phyloP scores from a whole-genome alignment of 2,888 invertebrate genomes.

The Stenodema calcarata region DNA sequence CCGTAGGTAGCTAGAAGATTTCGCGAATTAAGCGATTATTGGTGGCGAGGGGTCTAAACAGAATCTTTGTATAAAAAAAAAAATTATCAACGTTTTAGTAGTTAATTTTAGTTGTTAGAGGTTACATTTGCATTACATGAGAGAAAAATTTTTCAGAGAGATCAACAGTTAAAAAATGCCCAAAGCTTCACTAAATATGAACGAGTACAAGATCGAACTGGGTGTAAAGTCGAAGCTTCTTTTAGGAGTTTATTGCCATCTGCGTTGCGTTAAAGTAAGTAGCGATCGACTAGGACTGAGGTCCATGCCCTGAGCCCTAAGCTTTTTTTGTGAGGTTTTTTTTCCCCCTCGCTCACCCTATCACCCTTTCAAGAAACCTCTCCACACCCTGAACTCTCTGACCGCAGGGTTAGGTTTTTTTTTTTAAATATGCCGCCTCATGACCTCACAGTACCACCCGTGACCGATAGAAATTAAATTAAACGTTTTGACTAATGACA shows the following conservation, averaged over 20 bases:
- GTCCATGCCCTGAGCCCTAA: not conserved
- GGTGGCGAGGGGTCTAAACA: too few relatives aligned
- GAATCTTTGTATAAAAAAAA: too few relatives aligned
- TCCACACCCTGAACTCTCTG: not conserved
- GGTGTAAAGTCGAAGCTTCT: not conserved
- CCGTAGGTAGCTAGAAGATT: too few relatives aligned
- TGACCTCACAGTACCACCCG: not conserved
- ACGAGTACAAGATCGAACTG: too few relatives aligned
- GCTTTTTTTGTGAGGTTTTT: not conserved
- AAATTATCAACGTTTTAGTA: too few relatives aligned
- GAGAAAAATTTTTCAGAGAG: too few relatives aligned
- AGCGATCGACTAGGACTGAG: not conserved
- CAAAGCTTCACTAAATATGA: too few relatives aligned
- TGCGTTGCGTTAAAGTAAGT: not conserved
- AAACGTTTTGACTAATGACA: slow-evolving; percentile 10
- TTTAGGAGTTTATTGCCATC: not conserved
- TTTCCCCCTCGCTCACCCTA: not conserved
- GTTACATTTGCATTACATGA: too few relatives aligned
- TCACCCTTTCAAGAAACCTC: not conserved
- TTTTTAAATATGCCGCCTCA: not conserved
- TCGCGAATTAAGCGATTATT: too few relatives aligned
- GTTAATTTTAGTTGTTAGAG: too few relatives aligned
- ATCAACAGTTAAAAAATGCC: too few relatives aligned
- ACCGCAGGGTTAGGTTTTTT: not conserved
- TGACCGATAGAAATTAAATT: slow-evolving; percentile 1